Conservation (phyloP, 2,113 vertebrate species). For the Gila orcuttii region DNA sequence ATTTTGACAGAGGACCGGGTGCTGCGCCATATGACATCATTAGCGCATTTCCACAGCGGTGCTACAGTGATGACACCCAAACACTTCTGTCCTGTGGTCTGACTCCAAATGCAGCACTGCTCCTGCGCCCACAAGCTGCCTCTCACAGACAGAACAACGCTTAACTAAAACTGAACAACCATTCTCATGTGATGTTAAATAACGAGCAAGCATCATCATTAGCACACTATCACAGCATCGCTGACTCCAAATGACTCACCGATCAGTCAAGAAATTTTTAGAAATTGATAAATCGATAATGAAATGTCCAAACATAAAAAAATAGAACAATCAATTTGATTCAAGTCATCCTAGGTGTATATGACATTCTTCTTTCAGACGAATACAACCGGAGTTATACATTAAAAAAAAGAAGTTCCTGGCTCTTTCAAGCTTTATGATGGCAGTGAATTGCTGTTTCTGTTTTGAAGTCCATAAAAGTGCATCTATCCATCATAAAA, state of each 20-base stretch:
- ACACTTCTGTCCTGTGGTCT: conserved; percentile 82
- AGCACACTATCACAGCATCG: neutral
- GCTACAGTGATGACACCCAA: conserved; percentile 73
- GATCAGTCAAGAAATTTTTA: neutral
- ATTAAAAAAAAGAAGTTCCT: too few relatives aligned
- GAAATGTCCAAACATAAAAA: neutral
- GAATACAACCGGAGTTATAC: too few relatives aligned
- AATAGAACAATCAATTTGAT: neutral
- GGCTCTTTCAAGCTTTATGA: too few relatives aligned
- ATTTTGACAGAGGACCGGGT: conserved; percentile 70
- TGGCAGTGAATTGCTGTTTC: too few relatives aligned
- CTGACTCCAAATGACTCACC: neutral
- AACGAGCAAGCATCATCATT: neutral
- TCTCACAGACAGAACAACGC: neutral
- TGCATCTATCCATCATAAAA: too few relatives aligned
- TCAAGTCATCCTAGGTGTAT: neutral
- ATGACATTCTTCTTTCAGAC: too few relatives aligned
- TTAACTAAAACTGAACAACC: too few relatives aligned
- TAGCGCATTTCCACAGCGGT: conserved; percentile 77
- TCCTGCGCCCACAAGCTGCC: conserved; percentile 68
- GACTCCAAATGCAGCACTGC: conserved; percentile 72
- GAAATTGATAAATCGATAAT: neutral
- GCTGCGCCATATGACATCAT: conserved; percentile 82
- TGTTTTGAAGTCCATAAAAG: too few relatives aligned
- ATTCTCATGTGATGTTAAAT: neutral